phyloP scores from a whole-genome alignment of 2,113 vertebrate genomes.

The Muntiacus muntjak region DNA sequence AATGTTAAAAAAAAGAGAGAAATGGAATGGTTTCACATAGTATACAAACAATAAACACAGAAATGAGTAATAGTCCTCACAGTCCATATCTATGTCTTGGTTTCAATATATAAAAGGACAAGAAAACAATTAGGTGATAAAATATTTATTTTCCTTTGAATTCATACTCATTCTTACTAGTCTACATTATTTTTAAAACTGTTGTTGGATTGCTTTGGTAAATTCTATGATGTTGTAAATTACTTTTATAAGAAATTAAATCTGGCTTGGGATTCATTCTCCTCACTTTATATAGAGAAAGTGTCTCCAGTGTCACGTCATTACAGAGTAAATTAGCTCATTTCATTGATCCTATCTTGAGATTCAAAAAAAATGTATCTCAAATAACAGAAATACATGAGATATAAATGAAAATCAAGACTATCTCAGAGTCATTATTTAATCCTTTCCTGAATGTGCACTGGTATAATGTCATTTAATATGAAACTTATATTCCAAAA shows the following conservation, averaged over 20 bases:
- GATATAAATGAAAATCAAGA: not conserved
- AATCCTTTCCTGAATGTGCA: not conserved
- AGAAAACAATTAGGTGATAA: not conserved
- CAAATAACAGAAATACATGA: not conserved
- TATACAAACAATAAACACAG: not conserved
- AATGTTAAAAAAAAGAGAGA: not conserved
- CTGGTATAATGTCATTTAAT: not conserved
- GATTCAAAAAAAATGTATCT: not conserved
- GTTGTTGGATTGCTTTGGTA: not conserved
- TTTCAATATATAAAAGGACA: not conserved
- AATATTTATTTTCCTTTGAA: not conserved
- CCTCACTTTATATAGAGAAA: not conserved
- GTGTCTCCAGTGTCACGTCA: not conserved
- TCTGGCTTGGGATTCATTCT: not conserved
- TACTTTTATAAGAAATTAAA: not conserved
- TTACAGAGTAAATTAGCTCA: not conserved
- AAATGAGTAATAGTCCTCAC: not conserved
- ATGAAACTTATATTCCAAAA: not conserved
- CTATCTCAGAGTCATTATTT: not conserved
- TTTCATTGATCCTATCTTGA: not conserved
- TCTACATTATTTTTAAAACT: not conserved
- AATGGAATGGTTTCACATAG: not conserved
- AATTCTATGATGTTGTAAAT: not conserved
- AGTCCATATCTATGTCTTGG: not conserved
- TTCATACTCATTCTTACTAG: not conserved